Conservation (phyloP, 1,140 invertebrate genomes). For the Mesaphorura yosii region DNA sequence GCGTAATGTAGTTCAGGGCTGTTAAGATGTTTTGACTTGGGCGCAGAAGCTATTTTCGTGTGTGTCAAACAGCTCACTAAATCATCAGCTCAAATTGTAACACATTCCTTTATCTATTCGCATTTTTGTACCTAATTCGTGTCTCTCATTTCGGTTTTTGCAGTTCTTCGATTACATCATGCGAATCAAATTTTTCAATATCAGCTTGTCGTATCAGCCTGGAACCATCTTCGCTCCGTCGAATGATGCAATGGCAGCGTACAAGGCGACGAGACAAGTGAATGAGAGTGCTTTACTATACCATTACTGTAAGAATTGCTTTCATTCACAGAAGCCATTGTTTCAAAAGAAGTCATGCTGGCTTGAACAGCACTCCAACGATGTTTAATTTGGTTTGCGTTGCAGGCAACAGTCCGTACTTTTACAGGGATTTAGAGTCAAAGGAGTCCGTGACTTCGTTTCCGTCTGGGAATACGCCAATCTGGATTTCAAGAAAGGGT, state of each 20-base stretch:
- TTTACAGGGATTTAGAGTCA: background rate
- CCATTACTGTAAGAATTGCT: slow-evolving; percentile 21
- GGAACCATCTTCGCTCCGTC: slow-evolving; percentile 17
- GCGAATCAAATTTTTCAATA: too few species aligned
- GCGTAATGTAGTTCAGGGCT: too few species aligned
- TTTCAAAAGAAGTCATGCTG: background rate
- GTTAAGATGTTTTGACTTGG: too few species aligned
- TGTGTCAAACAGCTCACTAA: too few species aligned
- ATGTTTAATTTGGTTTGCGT: background rate
- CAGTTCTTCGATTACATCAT: too few species aligned
- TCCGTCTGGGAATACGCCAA: slow-evolving; percentile 14
- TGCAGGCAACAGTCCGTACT: background rate
- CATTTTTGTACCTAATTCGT: too few species aligned
- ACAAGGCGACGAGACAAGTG: background rate
- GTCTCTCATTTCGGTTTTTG: too few species aligned
- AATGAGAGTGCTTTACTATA: slow-evolving; percentile 14
- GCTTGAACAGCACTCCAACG: background rate
- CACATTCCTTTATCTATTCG: too few species aligned
- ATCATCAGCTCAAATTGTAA: too few species aligned
- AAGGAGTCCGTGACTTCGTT: background rate
- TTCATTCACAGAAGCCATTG: too few species aligned
- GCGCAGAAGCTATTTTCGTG: too few species aligned
- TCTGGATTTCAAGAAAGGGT: slow-evolving; percentile 15
- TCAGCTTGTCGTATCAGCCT: background rate
- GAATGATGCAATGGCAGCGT: slow-evolving; percentile 10